phyloP scores from a whole-genome alignment of 2,888 invertebrate species.

The Cryptocheilus praepositus region DNA sequence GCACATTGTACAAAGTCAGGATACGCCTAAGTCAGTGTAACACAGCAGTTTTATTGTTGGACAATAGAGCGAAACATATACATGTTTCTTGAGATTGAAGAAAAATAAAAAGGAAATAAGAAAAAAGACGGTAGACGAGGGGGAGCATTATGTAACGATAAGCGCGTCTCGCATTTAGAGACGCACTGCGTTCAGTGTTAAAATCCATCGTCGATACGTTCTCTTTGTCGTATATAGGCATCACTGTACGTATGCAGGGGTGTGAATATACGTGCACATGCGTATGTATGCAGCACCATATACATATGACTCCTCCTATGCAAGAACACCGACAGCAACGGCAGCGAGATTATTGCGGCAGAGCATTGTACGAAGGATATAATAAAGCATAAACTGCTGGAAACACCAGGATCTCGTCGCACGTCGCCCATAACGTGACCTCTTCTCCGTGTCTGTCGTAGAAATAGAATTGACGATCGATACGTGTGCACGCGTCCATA shows the following conservation, averaged over 20 bases:
- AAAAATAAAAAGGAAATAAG: neutral
- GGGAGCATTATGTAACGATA: slow-evolving; percentile 14
- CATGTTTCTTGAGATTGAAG: slow-evolving; percentile 3
- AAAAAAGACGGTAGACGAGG: neutral
- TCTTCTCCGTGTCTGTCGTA: slow-evolving; percentile 51
- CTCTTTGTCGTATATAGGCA: slow-evolving; percentile 24
- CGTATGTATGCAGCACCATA: neutral
- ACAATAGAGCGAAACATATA: neutral
- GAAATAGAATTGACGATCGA: slow-evolving; percentile 39
- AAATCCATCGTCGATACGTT: slow-evolving; percentile 21
- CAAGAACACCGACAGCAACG: slow-evolving; percentile 33
- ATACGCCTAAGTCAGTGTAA: neutral
- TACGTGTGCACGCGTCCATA: slow-evolving; percentile 16
- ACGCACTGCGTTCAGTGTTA: slow-evolving; percentile 31
- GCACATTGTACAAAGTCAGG: neutral
- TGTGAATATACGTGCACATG: neutral
- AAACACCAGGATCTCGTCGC: slow-evolving; percentile 58
- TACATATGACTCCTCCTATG: slow-evolving; percentile 28
- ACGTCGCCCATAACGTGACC: slow-evolving; percentile 62
- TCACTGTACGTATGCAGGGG: neutral
- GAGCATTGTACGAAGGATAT: slow-evolving; percentile 65
- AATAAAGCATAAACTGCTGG: slow-evolving; percentile 69
- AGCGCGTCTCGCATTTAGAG: slow-evolving; percentile 16
- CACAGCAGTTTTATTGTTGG: neutral
- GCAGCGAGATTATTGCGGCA: slow-evolving; percentile 41